Conservation (phyloP, 2,888 invertebrate genomes). For the Alloplasta piceator region DNA sequence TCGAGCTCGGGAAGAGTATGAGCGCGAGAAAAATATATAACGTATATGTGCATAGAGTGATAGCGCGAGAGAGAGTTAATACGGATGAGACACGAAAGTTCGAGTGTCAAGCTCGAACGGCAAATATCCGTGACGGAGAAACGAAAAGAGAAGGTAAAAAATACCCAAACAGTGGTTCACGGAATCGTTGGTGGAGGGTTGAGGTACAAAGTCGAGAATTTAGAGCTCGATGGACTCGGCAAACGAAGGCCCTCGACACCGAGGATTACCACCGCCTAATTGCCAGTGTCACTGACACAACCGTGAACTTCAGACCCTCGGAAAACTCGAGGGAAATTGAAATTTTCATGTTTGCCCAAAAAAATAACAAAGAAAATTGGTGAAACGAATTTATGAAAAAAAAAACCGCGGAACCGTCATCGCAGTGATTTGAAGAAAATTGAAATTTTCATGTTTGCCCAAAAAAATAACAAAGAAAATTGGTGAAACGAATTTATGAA, state of each 20-base stretch:
- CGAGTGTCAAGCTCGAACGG: slow-evolving; percentile 31
- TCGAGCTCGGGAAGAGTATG: slow-evolving; percentile 40
- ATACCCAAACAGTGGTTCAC: slow-evolving; percentile 56
- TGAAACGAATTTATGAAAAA: too few species aligned
- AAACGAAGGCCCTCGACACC: slow-evolving; percentile 52
- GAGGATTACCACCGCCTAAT: slow-evolving; percentile 46
- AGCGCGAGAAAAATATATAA: slow-evolving; percentile 43
- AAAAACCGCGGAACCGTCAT: too few species aligned
- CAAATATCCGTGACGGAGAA: slow-evolving; percentile 43
- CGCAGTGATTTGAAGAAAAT: too few species aligned
- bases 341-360: too few species aligned
- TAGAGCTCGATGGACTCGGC: slow-evolving; percentile 62
- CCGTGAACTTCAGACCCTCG: slow-evolving; percentile 9
- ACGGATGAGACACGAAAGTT: slow-evolving; percentile 39
- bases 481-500: too few species aligned
- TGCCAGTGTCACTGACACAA: slow-evolving; percentile 38
- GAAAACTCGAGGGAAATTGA: too few species aligned
- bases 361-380: too few species aligned
- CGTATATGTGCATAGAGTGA: slow-evolving; percentile 28
- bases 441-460: too few species aligned
- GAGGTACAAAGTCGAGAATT: slow-evolving; percentile 63
- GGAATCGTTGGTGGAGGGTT: slow-evolving; percentile 64
- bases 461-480: too few species aligned
- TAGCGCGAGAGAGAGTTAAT: slow-evolving; percentile 29
- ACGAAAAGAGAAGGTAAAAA: slow-evolving; percentile 37